Conservation (phyloP, 2,113 vertebrate species). For the Erpornis zantholeuca region DNA sequence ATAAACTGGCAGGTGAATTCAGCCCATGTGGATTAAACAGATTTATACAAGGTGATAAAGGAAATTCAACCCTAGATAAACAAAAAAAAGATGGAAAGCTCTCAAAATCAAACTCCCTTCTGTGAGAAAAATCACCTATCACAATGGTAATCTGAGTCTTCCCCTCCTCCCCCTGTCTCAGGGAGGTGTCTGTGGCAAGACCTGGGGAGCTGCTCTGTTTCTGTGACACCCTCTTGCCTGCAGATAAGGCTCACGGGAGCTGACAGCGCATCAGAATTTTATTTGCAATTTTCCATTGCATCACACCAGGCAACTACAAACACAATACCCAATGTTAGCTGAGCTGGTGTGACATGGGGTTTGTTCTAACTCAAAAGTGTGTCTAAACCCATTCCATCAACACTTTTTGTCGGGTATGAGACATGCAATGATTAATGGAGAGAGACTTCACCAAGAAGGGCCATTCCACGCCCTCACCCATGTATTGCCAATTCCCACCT, state of each 20-base stretch:
- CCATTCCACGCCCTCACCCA: background rate
- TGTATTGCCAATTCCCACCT: background rate
- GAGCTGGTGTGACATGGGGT: background rate
- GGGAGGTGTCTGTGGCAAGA: background rate
- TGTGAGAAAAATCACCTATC: background rate
- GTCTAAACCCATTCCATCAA: slow-evolving; percentile 26
- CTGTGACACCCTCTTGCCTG: background rate
- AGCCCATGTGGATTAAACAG: background rate
- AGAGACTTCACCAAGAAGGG: background rate
- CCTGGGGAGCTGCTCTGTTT: background rate
- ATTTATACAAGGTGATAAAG: background rate
- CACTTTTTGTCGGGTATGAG: background rate
- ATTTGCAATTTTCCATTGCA: slow-evolving; percentile 21
- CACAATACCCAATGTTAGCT: background rate
- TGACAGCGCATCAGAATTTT: background rate
- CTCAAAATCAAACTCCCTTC: background rate
- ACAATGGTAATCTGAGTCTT: background rate
- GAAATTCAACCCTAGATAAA: background rate
- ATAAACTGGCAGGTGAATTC: background rate
- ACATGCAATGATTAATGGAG: slow-evolving; percentile 11
- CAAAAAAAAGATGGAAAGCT: background rate
- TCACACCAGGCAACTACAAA: slow-evolving; percentile 3
- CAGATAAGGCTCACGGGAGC: background rate
- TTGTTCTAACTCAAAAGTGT: background rate
- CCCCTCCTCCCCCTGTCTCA: background rate